phyloP scores from a whole-genome alignment of 2,113 vertebrate species.

The Formicarius rufipectus region DNA sequence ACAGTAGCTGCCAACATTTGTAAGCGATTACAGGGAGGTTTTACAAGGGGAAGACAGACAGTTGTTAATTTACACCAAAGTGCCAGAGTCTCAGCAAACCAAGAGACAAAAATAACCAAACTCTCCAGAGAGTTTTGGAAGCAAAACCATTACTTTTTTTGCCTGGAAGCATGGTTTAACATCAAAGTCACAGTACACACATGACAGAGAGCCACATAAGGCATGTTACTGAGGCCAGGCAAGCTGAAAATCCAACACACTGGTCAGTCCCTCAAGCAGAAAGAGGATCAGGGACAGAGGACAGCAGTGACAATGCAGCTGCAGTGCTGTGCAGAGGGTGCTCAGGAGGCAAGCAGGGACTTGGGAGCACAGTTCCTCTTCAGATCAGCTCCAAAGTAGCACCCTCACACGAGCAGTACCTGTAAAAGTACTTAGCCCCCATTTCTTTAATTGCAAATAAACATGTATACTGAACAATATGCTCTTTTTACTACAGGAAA shows the following conservation, averaged over 20 bases:
- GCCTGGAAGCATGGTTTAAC: background rate
- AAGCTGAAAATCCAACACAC: background rate
- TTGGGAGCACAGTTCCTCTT: background rate
- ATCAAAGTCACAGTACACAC: background rate
- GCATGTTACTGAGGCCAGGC: background rate
- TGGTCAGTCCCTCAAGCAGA: background rate
- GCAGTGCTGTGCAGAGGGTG: too few species aligned
- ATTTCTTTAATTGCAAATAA: background rate
- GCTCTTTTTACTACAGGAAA: background rate
- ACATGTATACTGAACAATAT: background rate
- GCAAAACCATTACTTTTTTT: background rate
- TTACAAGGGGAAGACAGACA: background rate
- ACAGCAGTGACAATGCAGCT: background rate
- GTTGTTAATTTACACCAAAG: background rate
- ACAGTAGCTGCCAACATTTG: background rate
- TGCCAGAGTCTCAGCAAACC: background rate
- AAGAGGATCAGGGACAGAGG: background rate
- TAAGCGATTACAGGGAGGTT: background rate
- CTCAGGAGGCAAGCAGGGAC: background rate
- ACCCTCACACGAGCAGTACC: background rate
- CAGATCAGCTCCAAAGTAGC: background rate
- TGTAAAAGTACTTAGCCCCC: background rate
- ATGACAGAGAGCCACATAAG: fast-evolving
- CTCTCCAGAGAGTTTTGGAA: background rate
- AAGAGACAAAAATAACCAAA: background rate